These are phyloP conservation scores for Frieseomelitta varia DNA, from an alignment of 1,140 invertebrate species.

Conservation along the genomic window DNA sequence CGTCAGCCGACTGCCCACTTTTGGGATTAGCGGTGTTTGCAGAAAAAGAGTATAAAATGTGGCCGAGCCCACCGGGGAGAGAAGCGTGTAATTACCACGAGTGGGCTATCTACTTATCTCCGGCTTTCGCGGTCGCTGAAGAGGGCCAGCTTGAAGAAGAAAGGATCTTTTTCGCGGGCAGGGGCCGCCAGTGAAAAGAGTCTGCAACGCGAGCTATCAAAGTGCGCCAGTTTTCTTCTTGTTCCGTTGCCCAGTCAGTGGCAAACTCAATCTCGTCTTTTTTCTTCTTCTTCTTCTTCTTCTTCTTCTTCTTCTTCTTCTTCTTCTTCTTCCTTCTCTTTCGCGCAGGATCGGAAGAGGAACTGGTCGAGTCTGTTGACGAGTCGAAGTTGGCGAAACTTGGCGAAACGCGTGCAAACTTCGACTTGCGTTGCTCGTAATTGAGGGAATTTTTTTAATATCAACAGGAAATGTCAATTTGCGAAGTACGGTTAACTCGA, in stretches of 20 bases:
- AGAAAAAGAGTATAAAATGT: constrained; percentile 38
- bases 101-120: constrained; percentile 58
- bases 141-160: constrained; percentile 53
- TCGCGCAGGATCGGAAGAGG: no score
- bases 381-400: no score
- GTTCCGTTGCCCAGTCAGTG: background rate
- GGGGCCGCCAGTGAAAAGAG: constrained; percentile 33
- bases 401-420: no score
- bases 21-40: constrained; percentile 29
- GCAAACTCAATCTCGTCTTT: no score
- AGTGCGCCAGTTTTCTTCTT: constrained; percentile 17
- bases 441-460: no score
- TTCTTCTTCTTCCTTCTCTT: no score
- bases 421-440: no score
- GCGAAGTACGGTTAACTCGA: background rate
- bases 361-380: no score
- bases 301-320: no score
- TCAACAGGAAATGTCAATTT: no score
- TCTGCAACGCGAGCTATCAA: constrained; percentile 11
- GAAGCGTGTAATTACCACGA: constrained; percentile 61
- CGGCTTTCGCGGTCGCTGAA: constrained; percentile 48
- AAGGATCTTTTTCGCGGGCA: constrained; percentile 45
- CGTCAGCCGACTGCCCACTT: constrained; percentile 2
- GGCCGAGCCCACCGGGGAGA: background rate
- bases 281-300: no score